These are phyloP conservation scores for Acromyrmex heyeri DNA, from an alignment of 1,140 invertebrate species.

Conservation along the genomic window DNA sequence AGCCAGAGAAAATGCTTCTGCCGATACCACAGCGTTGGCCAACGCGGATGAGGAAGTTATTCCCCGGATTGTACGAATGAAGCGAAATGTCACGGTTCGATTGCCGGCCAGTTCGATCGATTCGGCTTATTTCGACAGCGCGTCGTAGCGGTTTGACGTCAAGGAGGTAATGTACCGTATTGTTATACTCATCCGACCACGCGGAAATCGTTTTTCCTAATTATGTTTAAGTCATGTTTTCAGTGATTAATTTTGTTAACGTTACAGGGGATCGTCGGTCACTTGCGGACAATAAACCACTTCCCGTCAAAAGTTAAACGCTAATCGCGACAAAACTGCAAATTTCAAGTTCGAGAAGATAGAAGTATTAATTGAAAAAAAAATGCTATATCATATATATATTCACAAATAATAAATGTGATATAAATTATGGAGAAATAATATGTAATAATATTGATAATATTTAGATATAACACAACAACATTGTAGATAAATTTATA, in stretches of 20 bases:
- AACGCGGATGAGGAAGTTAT: constrained; percentile 11
- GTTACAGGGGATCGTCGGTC: neutral
- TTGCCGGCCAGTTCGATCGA: constrained; percentile 28
- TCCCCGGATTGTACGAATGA: constrained; percentile 43
- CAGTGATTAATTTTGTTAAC: constrained; percentile 4
- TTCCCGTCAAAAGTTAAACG: neutral
- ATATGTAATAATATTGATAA: too few species aligned
- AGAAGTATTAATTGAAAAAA: neutral
- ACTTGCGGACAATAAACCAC: neutral
- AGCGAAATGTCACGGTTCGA: constrained; percentile 37
- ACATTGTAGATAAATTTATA: too few species aligned
- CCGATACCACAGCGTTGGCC: constrained; percentile 14
- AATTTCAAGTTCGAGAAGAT: neutral
- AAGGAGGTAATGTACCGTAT: neutral
- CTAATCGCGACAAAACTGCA: neutral
- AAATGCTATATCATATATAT: neutral
- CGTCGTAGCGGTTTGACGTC: neutral
- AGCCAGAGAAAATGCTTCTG: constrained; percentile 37
- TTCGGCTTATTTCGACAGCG: constrained; percentile 10
- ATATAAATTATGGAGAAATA: too few species aligned
- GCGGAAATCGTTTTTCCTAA: constrained; percentile 17
- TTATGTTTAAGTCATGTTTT: constrained; percentile 24
- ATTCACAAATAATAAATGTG: too few species aligned
- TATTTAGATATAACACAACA: too few species aligned
- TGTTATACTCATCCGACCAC: neutral